Conservation (phyloP, 2,797 vertebrate genomes). For the Phoebastria nigripes region DNA sequence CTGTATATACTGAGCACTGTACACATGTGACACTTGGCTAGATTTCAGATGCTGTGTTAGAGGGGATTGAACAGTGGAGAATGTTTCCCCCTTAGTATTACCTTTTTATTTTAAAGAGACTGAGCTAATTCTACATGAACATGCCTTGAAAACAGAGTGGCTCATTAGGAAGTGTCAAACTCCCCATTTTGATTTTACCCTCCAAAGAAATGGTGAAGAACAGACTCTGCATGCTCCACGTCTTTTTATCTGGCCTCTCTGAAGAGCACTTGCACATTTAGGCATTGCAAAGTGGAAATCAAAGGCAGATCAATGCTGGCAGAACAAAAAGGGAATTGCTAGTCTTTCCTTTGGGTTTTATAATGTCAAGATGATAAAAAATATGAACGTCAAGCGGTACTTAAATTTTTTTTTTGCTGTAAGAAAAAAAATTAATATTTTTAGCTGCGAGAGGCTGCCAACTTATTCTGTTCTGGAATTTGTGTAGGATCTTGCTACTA, state of each 20-base stretch:
- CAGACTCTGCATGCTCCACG: neutral
- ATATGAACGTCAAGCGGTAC: neutral
- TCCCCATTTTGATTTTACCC: neutral
- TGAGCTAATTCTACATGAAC: neutral
- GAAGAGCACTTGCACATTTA: conserved; percentile 6
- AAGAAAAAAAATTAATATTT: conserved; percentile 14
- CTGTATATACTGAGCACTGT: neutral
- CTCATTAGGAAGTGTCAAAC: neutral
- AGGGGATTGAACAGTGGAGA: neutral
- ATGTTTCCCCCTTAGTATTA: neutral
- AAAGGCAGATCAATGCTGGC: conserved; percentile 51
- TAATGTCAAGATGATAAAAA: conserved; percentile 54
- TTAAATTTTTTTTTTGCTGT: neutral
- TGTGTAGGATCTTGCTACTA: conserved; percentile 13
- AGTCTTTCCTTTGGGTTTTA: conserved; percentile 43
- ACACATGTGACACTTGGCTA: conserved; percentile 44
- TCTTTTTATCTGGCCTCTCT: neutral
- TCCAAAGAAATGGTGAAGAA: neutral
- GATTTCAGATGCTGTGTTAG: conserved; percentile 33
- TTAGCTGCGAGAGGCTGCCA: conserved; percentile 25
- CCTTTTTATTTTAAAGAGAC: neutral
- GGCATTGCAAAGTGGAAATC: conserved; percentile 30
- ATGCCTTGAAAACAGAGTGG: neutral
- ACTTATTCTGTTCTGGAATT: conserved; percentile 38
- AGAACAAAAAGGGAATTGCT: conserved; percentile 48